Base-by-base conservation (phyloP, 2,888 invertebrate genomes). In the Acrobasis repandana region DNA sequence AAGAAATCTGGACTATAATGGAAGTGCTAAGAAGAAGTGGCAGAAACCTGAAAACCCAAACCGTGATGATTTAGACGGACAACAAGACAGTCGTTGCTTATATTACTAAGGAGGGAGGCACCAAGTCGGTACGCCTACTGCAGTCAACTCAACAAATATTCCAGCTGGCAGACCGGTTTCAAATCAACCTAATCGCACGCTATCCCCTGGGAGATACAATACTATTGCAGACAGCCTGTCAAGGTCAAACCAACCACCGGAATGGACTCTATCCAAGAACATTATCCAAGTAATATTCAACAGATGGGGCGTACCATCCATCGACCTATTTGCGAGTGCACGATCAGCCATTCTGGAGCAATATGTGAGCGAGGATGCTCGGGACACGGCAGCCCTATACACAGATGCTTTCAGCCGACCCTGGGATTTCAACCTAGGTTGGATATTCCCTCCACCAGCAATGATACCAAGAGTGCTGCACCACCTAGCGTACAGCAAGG, bases 371-470 rank as follows among this genome's bases (percentile, higher is more conserved):
- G 60, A 63, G 15, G 60, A 66, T 51, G 61, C 54, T 1, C 20
- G 20, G 36, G 67, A 66, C 48, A 47, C 10, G 6, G 36, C 36
- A 11, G 48, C 60, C 33, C 15, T 33, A 38, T 67, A 63, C 34
- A 58, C 50, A 11, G 59, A 68, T 20, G 67, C 67, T 1, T 68
- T 68, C 68, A 69, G 69, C 57, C 15, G 57, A 38, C 15, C 52
- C 14, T 70, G 72, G 70, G 34, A 64, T 9, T 70, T 58, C 67
- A 43, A 58, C 3, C 63, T 70, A 2, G 69, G 64, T 0, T 72
- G 71, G 70, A 11, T 69, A 0, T 71, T 72, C n/a, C 70, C 69
- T 0, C 70, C 71, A 16, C 69, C 68, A 14, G 46, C 61, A 2
- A 43, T 72, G 11, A 64, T 68, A 49, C 68, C 69, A 3, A 57